Evolutionary conservation across 2,797 vertebrate species (phyloP), one percentile per base, ranked within the genome.

Genomic region (Synanceia verrucosa): DNA sequence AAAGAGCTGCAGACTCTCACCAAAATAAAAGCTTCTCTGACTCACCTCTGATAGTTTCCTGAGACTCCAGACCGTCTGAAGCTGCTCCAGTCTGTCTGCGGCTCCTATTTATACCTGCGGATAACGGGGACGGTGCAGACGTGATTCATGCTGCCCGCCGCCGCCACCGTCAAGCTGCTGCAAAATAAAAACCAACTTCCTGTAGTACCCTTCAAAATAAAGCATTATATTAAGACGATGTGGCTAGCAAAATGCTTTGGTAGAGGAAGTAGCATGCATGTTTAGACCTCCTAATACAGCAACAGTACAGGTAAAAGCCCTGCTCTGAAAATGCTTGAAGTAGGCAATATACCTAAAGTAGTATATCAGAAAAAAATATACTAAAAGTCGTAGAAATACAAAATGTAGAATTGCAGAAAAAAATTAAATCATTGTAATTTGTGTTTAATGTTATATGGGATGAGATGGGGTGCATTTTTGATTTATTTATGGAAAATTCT

Each of bases 81-180:
- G 81, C 67, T 78, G 83, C 70, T 23, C 23, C 65, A 24, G 47
- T 2, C 33, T 33, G 39, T 12, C 72, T 63, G 72, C 74, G 53
- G 64, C 73, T 55, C 41, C 2, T 88, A 72, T 94, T 93, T 94
- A 94, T 94, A 92, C 60, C 71, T 19, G 65, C 24, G 76, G 85
- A 65, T 74, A 71, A 75, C 82, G 19, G 77, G 73, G 82, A 86
- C 65, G 79, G 79, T 79, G 74, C 73, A 76, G 48, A 76, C 80
- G 84, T 90, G 91, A 92, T 87, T 90, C 85, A 85, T 43, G 65
- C 64, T 11, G 70, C 56, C 63, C 44, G 8, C 43, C 5, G 37
- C 50, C 6, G 6, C 52, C 9, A 3, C 39, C 4, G 48, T 74
- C 68, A 58, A 43, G 11, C 4, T 5, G 0, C 47, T 0, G 12